Evolutionary conservation across 2,797 vertebrate genomes (phyloP).

Genomic region (Odontamblyopus lacepedii): DNA sequence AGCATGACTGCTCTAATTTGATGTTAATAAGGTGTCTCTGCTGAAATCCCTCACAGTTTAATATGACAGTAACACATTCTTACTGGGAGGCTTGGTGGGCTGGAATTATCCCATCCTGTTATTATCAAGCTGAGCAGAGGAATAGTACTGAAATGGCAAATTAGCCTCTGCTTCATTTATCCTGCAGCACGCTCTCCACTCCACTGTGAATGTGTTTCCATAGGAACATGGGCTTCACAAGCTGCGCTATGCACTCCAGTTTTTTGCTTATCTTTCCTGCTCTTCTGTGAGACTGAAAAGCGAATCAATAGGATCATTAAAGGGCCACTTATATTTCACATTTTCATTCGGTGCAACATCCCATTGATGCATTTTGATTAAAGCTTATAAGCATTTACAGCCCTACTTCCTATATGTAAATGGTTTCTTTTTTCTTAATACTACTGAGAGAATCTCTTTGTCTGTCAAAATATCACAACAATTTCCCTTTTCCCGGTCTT

Average conservation of each 20-base stretch:
- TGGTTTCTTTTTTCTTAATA: conserved; percentile 20
- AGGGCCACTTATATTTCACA: conserved; percentile 32
- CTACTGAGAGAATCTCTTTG: conserved; percentile 35
- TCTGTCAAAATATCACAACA: conserved; percentile 54
- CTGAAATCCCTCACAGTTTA: conserved; percentile 53
- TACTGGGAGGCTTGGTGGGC: conserved; percentile 49
- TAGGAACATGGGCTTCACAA: conserved; percentile 63
- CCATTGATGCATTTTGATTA: conserved; percentile 54
- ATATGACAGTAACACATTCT: conserved; percentile 58
- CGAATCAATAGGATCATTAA: conserved; percentile 54
- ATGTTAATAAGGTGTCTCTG: conserved; percentile 59
- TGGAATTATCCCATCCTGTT: conserved; percentile 64
- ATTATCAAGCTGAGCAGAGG: conserved; percentile 65
- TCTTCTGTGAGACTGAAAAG: conserved; percentile 37
- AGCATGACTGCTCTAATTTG: conserved; percentile 47
- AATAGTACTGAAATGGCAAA: conserved; percentile 68
- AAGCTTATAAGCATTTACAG: conserved; percentile 24
- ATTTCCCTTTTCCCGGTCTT: conserved; percentile 34
- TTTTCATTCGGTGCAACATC: conserved; percentile 42
- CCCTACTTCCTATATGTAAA: conserved; percentile 28
- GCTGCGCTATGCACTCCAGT: conserved; percentile 36
- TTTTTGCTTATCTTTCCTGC: conserved; percentile 41
- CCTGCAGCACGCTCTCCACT: conserved; percentile 62
- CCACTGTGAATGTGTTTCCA: conserved; percentile 66
- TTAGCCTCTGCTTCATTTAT: conserved; percentile 74